A percentile compares a stretch with the other conserved stretches of the same genome.
Evolutionary conservation across 2,113 vertebrate genomes (phyloP).

Genomic region (Bambusicola thoracicus): DNA sequence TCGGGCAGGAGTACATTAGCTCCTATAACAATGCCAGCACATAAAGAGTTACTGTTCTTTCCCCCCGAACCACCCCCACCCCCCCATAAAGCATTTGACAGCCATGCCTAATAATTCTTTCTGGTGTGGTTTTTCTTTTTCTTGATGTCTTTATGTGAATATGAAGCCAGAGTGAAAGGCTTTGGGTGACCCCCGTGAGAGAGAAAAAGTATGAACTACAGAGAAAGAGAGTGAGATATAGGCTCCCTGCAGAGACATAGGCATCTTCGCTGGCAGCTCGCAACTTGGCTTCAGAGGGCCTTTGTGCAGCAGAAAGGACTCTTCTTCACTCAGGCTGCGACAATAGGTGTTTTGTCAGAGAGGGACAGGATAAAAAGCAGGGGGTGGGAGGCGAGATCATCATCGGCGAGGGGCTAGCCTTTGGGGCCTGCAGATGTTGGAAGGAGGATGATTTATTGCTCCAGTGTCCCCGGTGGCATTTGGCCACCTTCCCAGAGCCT

Average conservation of each 20-base stretch:
- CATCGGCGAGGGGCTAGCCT: constrained; percentile 83
- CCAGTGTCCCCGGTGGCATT: constrained; percentile 90
- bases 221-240: constrained; percentile 77
- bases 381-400: constrained; percentile 80
- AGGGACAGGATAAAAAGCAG: constrained; percentile 79
- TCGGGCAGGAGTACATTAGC: constrained; percentile 42
- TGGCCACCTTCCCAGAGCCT: constrained; percentile 92
- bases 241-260: constrained; percentile 87
- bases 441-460: constrained; percentile 92
- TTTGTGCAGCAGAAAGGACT: constrained; percentile 90
- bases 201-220: constrained; percentile 84
- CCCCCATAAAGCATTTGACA: constrained; percentile 90
- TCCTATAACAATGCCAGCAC: constrained; percentile 64
- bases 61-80: background rate
- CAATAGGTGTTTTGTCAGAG: constrained; percentile 93
- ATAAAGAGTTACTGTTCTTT: constrained; percentile 73
- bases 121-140: constrained; percentile 87
- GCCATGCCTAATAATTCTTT: constrained; percentile 99
- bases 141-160: constrained; percentile 98
- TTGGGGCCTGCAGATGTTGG: constrained; percentile 90
- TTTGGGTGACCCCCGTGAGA: constrained; percentile 90
- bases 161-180: constrained; percentile 93
- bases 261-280: constrained; percentile 88
- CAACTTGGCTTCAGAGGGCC: constrained; percentile 90
- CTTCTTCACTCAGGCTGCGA: constrained; percentile 90